Conservation (phyloP, 2,888 invertebrate species). For the Eupithecia abbreviata region DNA sequence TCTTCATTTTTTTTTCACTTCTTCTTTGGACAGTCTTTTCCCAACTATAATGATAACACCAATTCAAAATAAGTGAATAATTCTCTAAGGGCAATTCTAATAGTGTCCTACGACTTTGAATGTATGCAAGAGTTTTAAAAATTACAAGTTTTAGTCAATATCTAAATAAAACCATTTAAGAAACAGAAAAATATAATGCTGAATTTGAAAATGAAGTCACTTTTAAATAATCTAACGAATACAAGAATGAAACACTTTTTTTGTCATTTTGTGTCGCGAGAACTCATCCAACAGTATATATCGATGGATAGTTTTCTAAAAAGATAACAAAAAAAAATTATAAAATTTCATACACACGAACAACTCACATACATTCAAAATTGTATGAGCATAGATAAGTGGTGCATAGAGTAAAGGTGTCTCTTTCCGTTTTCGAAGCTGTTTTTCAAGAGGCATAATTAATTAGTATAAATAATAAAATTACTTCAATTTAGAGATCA, state of each 20-base stretch:
- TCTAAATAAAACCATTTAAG: background rate
- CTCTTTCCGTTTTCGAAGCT: conserved; percentile 27
- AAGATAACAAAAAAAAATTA: background rate
- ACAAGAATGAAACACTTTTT: too few relatives aligned
- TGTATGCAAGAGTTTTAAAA: conserved; percentile 32
- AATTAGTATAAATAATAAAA: background rate
- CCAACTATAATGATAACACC: conserved; percentile 73
- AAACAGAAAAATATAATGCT: background rate
- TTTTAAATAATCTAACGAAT: background rate
- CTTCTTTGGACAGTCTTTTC: conserved; percentile 55
- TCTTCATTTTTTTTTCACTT: conserved; percentile 40
- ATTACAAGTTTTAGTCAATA: background rate
- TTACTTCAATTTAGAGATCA: too few relatives aligned
- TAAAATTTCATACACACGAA: background rate
- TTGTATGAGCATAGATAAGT: conserved; percentile 65
- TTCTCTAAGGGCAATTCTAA: conserved; percentile 74
- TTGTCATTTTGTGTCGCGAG: background rate
- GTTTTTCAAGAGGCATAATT: conserved; percentile 29
- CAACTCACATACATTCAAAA: conserved; percentile 52
- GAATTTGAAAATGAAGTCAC: background rate
- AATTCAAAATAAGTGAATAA: conserved; percentile 70
- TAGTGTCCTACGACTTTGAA: conserved; percentile 63
- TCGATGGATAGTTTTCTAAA: background rate
- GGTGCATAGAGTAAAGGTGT: conserved; percentile 54
- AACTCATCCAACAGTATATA: background rate